Base-by-base conservation (phyloP, 2,888 invertebrate genomes). In the Aricia artaxerxes region DNA sequence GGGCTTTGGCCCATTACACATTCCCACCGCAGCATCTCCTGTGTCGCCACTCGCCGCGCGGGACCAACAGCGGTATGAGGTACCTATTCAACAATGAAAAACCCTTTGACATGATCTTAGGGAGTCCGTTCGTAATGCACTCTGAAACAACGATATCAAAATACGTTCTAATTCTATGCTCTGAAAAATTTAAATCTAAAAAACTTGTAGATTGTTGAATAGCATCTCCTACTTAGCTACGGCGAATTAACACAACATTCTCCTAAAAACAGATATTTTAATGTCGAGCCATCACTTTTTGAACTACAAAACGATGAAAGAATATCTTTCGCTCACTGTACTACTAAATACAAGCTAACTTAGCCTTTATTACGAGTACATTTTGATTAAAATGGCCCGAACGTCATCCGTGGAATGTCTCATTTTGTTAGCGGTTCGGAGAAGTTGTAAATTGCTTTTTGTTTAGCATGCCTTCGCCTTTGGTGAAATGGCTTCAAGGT, bases 341-440 rank as follows among this genome's bases (percentile, higher is more conserved):
- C 76, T 69, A n/a, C 78, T 35, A 81, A 81, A 78, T 73, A 69
- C 81, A 80, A 75, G 72, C 79, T 57, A 82, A 64, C 80, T 16
- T 82, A 79, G 75, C 75, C 80, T 79, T 81, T 83, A 82, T 82
- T 49, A 40, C 61, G n/a, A 61, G 35, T 2, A 13, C 9, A 60
- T 35, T 78, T 79, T 79, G 81, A 78, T 82, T 64, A 77, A 78
- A 80, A 80, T 69, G 61, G 76, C 73, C 35, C 64, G 76, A 60
- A 80, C 35, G 49, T 35, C 57, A 35, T 35, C 31, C 31, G 35
- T 76, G 76, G 76, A 76, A 76, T 76, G 76, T 76, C 53, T 57
- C 53, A 76, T 69, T 80, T 81, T 75, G 79, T 77, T 78, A 80
- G 80, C 38, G 73, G 80, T 81, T 81, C 80, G 79, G 78, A 80